Conservation (phyloP, 2,888 invertebrate genomes). For the Entomobrya multifasciata region DNA sequence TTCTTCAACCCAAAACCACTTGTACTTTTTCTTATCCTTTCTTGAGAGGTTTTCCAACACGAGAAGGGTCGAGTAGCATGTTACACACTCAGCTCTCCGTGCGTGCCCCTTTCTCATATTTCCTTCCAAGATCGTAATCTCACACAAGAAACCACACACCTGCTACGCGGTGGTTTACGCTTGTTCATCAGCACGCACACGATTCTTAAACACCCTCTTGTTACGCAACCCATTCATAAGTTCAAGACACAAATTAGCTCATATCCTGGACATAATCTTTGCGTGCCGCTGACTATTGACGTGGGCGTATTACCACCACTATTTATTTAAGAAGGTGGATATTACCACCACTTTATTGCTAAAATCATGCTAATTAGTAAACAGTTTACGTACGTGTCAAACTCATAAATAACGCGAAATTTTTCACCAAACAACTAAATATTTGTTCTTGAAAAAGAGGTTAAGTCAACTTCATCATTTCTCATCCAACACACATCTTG, state of each 20-base stretch:
- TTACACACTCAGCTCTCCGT: neutral
- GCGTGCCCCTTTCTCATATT: constrained; percentile 7
- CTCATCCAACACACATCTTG: too few species aligned
- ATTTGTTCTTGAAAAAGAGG: constrained; percentile 40
- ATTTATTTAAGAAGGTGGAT: constrained; percentile 40
- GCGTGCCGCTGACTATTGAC: neutral
- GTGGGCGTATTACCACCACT: constrained; percentile 8
- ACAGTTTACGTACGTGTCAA: neutral
- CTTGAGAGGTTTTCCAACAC: neutral
- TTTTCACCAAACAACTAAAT: neutral
- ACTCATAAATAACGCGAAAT: neutral
- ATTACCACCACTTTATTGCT: too few species aligned
- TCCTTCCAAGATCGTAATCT: neutral
- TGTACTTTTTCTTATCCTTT: neutral
- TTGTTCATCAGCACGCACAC: neutral
- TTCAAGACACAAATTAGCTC: neutral
- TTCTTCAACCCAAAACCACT: neutral
- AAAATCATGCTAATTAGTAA: neutral
- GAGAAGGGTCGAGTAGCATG: neutral
- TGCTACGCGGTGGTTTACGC: neutral
- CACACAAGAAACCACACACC: neutral
- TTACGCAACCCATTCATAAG: neutral
- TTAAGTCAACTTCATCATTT: too few species aligned
- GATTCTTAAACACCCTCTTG: neutral
- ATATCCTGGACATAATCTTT: neutral